Conservation (phyloP, 2,888 invertebrate genomes). For the Hetaerina titia region DNA sequence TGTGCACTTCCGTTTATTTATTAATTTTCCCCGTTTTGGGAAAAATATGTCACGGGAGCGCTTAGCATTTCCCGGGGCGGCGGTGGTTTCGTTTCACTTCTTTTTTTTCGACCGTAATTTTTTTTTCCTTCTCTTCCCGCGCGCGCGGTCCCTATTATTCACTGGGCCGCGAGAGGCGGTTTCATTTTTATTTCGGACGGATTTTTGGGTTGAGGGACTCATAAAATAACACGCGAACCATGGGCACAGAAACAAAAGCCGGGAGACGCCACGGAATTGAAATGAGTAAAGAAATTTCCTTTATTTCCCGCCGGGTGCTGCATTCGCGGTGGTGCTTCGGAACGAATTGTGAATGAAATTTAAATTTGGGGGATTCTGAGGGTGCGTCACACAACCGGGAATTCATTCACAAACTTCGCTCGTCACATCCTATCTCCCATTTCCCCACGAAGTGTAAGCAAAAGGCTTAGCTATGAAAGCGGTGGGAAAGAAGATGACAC, state of each 20-base stretch:
- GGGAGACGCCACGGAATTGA: neutral
- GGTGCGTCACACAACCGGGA: neutral
- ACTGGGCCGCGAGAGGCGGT: neutral
- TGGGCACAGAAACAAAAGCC: neutral
- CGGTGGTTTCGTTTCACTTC: neutral
- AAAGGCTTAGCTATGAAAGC: neutral
- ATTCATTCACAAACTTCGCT: neutral
- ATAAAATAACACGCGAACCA: too few species aligned
- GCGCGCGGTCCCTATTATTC: neutral
- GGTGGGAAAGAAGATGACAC: too few species aligned
- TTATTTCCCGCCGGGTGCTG: neutral
- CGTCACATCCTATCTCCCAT: neutral
- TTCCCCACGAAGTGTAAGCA: neutral
- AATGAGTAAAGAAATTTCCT: neutral
- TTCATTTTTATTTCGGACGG: neutral
- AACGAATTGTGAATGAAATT: neutral
- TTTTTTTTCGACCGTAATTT: too few species aligned
- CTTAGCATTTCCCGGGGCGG: neutral
- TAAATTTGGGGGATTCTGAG: neutral
- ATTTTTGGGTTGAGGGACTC: neutral
- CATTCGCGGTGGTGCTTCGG: neutral
- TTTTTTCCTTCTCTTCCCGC: too few species aligned
- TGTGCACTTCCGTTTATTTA: neutral
- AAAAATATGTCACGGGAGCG: neutral
- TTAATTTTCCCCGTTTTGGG: neutral